phyloP scores from a whole-genome alignment of 2,797 vertebrate species.

The Momotus momota region DNA sequence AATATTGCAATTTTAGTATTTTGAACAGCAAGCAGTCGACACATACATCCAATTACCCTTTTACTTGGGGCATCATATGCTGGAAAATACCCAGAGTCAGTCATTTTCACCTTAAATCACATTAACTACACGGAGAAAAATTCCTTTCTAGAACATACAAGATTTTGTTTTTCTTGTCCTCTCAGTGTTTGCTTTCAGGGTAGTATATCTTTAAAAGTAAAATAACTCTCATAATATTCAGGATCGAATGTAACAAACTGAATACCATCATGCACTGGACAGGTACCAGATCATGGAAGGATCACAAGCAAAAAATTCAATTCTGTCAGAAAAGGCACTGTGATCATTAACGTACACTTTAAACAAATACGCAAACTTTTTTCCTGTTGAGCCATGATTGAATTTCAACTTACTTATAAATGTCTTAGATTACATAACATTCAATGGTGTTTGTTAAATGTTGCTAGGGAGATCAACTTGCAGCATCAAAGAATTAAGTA shows the following conservation, averaged over 20 bases:
- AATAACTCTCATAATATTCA: background rate
- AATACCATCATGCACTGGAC: background rate
- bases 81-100: slow-evolving; percentile 3
- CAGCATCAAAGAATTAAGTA: background rate
- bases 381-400: background rate
- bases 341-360: background rate
- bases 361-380: background rate
- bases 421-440: background rate
- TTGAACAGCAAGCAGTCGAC: slow-evolving; percentile 6
- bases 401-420: background rate
- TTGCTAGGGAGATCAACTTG: background rate
- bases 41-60: slow-evolving; percentile 12
- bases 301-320: background rate
- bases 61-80: slow-evolving; percentile 16
- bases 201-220: background rate
- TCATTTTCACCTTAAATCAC: slow-evolving; percentile 12
- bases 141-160: slow-evolving; percentile 17
- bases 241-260: background rate
- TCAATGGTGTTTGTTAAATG: background rate
- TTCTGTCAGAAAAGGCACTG: background rate
- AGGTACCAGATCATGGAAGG: background rate
- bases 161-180: slow-evolving; percentile 16
- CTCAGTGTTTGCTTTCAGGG: background rate
- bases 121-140: slow-evolving; percentile 18
- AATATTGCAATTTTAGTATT: slow-evolving; percentile 26